Evolutionary conservation across 2,113 vertebrate species (phyloP), one percentile per base, ranked within the genome.

Genomic region (Takifugu bimaculatus): DNA sequence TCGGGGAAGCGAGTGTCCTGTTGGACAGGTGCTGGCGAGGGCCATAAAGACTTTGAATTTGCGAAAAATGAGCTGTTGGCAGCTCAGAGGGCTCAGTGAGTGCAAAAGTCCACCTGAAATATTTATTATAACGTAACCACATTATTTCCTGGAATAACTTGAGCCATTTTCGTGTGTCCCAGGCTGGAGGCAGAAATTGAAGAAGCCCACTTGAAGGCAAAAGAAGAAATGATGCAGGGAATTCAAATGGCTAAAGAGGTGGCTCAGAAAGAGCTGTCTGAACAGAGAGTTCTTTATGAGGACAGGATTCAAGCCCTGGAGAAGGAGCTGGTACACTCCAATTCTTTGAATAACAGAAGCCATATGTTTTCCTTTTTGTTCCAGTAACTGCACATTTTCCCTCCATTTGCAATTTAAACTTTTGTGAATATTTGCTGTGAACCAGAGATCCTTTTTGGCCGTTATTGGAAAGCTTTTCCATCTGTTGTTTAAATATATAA

Each of bases 191-290:
- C 90, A 5, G 97, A 99, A 90, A 95, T 98, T 42, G 90, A 94
- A 87, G 94, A 94, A 64, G 95, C 96, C 7, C 90, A 92, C 14
- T 64, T 99, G 69, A 94, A 93, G 74, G 96, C 94, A 6, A 95
- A 95, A 80, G 90, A 95, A 70, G 97, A 99, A 81, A 95, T 97
- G 95, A 95, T 98, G 85, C 94, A 93, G 32, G 94, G 94, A 50
- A 94, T 98, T 74, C 94, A 96, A 64, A 91, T 98, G 73, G 97
- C 93, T 0, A 93, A 94, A 82, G 92, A 97, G 60, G 89, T 99
- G 91, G 94, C 96, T 42, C 93, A 94, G 39, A 92, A 94, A 67
- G 94, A 98, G 50, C 88, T 98, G 2, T 87, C 57, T 14, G 90
- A 91, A 28, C 97, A 99, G 68, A 96, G 90, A 82, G 77, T 81